Conservation (phyloP, 92 coral and sea anemone genomes). For the Porites rus region DNA sequence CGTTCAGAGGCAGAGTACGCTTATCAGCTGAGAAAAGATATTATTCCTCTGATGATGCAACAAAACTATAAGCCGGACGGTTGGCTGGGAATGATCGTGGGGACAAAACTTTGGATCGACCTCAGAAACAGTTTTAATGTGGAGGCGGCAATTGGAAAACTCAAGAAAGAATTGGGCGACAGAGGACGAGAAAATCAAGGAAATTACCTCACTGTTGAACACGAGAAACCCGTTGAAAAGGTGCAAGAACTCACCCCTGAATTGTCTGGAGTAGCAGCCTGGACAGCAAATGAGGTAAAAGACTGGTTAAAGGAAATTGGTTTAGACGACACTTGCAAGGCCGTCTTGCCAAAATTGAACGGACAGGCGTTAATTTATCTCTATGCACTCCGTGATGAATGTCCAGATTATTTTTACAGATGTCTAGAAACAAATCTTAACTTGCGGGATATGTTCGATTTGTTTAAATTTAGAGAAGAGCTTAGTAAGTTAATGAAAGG, state of each 20-base stretch:
- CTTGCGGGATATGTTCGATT: conserved; percentile 52
- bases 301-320: conserved; percentile 62
- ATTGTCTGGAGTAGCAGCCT: conserved; percentile 20
- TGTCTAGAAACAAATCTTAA: conserved; percentile 60
- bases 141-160: conserved; percentile 17
- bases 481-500: conserved; percentile 38
- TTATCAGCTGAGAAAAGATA: conserved; percentile 67
- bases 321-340: conserved; percentile 49
- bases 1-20: conserved; percentile 78
- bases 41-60: conserved; percentile 74
- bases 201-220: background rate
- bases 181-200: conserved; percentile 38
- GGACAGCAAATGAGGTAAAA: conserved; percentile 52
- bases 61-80: conserved; percentile 72
- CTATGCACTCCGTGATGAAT: conserved; percentile 53
- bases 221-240: background rate
- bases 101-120: conserved; percentile 63
- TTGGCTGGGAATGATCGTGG: conserved; percentile 68
- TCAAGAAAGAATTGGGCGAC: conserved; percentile 50
- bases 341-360: conserved; percentile 51
- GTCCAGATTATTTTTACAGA: conserved; percentile 66
- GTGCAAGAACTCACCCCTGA: background rate
- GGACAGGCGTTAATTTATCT: conserved; percentile 53
- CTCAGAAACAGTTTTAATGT: conserved; percentile 36
- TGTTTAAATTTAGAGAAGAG: conserved; percentile 69